Conservation (phyloP, 2,888 invertebrate species). For the Crematogaster levior region DNA sequence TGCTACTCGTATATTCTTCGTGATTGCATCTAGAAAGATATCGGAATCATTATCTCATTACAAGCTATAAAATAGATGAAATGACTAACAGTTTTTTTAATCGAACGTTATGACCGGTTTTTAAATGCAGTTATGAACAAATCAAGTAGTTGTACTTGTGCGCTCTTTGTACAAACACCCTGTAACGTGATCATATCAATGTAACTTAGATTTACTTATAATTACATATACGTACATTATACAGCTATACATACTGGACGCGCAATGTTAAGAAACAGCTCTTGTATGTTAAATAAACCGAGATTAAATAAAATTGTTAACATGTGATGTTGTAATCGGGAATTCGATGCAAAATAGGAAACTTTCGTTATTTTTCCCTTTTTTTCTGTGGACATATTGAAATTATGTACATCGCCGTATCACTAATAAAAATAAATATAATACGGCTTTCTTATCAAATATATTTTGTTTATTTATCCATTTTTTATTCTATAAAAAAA, state of each 20-base stretch:
- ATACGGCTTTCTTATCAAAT: conserved; percentile 30
- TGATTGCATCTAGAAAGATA: neutral
- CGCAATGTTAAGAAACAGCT: conserved; percentile 78
- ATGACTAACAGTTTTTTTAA: conserved; percentile 31
- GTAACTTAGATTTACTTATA: conserved; percentile 76
- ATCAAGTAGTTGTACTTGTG: conserved; percentile 62
- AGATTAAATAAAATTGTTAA: conserved; percentile 81
- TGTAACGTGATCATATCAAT: conserved; percentile 79
- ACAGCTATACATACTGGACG: conserved; percentile 70
- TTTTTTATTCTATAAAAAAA: neutral
- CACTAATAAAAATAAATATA: conserved; percentile 20
- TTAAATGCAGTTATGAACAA: conserved; percentile 51
- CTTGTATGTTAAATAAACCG: conserved; percentile 82
- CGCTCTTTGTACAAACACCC: conserved; percentile 72
- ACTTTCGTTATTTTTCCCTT: neutral
- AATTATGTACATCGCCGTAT: conserved; percentile 38
- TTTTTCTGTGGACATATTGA: neutral
- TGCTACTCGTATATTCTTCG: conserved; percentile 11
- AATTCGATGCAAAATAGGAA: conserved; percentile 21
- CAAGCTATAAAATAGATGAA: conserved; percentile 1
- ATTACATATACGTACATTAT: conserved; percentile 70
- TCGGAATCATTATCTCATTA: conserved; percentile 23
- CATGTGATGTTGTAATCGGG: conserved; percentile 71
- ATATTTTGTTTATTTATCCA: conserved; percentile 20
- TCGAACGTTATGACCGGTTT: conserved; percentile 30